Percentiles rank a stretch among this genome's conserved stretches.
These are phyloP conservation scores for Callimorpha dominula DNA, from an alignment of 2,888 invertebrate species.

Conservation along the genomic window DNA sequence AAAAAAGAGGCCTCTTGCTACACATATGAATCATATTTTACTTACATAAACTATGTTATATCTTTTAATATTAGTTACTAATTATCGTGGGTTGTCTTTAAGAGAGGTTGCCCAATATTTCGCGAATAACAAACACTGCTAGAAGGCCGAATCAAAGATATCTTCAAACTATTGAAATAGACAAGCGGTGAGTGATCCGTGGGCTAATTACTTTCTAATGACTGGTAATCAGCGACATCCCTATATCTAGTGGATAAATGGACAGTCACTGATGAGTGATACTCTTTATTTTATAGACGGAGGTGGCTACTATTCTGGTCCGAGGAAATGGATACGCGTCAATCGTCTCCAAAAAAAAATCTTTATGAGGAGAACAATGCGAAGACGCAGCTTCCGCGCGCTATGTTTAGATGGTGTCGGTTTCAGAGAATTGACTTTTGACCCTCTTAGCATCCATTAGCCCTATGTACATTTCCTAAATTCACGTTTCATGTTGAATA, in stretches of 20 bases:
- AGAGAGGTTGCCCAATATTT: conserved; percentile 50
- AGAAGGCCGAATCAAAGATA: conserved; percentile 63
- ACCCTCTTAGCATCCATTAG: conserved; percentile 41
- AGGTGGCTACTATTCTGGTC: conserved; percentile 74
- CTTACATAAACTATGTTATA: not conserved
- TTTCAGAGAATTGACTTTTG: conserved; percentile 61
- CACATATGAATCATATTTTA: conserved; percentile 6
- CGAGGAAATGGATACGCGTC: conserved; percentile 85
- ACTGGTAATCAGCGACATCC: conserved; percentile 80
- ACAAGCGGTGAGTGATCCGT: conserved; percentile 78
- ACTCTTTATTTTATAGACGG: conserved; percentile 82
- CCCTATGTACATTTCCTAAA: not conserved
- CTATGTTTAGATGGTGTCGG: conserved; percentile 75
- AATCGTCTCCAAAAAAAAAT: conserved; percentile 78
- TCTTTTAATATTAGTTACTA: conserved; percentile 5
- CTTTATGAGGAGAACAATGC: conserved; percentile 73
- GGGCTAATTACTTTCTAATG: conserved; percentile 86
- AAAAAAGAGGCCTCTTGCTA: not conserved
- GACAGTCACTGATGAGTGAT: conserved; percentile 75
- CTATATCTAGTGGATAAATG: conserved; percentile 73
- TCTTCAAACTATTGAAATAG: conserved; percentile 77
- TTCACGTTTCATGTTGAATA: conserved; percentile 27
- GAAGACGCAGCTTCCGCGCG: conserved; percentile 69
- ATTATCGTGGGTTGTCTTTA: conserved; percentile 38
- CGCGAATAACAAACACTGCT: conserved; percentile 56